phyloP scores from a whole-genome alignment of 2,113 vertebrate genomes.

The Bos javanicus region DNA sequence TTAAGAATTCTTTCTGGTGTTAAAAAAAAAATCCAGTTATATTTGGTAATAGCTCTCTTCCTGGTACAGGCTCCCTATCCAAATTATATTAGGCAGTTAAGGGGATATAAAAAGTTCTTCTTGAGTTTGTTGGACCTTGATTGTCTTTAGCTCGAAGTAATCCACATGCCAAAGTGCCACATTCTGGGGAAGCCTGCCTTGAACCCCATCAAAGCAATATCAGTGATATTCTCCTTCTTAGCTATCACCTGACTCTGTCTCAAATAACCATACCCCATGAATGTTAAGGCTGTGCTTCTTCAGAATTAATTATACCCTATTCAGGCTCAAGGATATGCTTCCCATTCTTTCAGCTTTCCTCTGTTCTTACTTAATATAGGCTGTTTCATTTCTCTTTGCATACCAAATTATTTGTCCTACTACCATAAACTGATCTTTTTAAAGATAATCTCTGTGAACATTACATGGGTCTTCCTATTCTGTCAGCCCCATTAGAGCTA shows the following conservation, averaged over 20 bases:
- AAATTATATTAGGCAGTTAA: background rate
- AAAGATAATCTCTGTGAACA: conserved; percentile 7
- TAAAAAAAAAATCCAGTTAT: background rate
- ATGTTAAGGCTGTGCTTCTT: background rate
- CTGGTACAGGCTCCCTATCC: background rate
- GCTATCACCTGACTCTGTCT: background rate
- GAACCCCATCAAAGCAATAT: background rate
- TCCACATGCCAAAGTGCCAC: background rate
- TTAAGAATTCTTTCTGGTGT: background rate
- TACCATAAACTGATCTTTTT: background rate
- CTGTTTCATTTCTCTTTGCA: background rate
- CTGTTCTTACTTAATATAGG: background rate
- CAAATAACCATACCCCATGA: background rate
- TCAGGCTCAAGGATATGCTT: background rate
- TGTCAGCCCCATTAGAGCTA: background rate
- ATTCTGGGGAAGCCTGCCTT: background rate
- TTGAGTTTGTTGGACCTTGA: background rate
- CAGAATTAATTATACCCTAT: conserved; percentile 15
- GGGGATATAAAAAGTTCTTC: background rate
- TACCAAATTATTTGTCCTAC: background rate
- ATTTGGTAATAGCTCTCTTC: background rate
- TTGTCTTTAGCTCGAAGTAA: background rate
- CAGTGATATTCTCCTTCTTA: background rate
- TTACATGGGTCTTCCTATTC: background rate
- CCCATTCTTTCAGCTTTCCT: background rate